Percentiles rank a stretch among this genome's conserved stretches.
Evolutionary conservation across 2,888 invertebrate species (phyloP).

Genomic region (Carcina quercana): DNA sequence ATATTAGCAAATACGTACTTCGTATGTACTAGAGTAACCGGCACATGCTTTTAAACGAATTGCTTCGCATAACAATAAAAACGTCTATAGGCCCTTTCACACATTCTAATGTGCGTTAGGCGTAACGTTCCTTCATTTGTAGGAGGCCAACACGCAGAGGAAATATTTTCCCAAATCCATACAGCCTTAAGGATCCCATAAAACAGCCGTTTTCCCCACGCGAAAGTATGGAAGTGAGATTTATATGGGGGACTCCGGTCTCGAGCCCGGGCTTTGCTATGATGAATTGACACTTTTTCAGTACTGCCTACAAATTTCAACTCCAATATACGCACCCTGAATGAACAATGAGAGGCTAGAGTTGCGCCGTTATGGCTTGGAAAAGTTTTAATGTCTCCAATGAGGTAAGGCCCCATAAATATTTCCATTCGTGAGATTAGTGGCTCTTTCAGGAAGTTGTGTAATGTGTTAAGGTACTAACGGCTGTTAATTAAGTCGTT

Average conservation of each 20-base stretch:
- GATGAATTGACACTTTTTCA: conserved; percentile 75
- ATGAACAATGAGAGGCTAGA: conserved; percentile 66
- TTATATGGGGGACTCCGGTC: conserved; percentile 68
- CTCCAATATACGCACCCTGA: conserved; percentile 67
- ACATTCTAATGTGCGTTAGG: conserved; percentile 64
- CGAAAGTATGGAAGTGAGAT: conserved; percentile 74
- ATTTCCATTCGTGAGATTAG: conserved; percentile 58
- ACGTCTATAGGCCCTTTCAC: conserved; percentile 66
- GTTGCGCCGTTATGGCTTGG: conserved; percentile 55
- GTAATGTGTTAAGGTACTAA: conserved; percentile 31
- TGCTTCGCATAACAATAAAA: conserved; percentile 72
- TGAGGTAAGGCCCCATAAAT: conserved; percentile 64
- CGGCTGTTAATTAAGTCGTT: conserved; percentile 42
- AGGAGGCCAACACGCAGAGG: conserved; percentile 68
- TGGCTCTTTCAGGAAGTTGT: conserved; percentile 49
- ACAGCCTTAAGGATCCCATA: conserved; percentile 75
- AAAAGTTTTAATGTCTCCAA: conserved; percentile 70
- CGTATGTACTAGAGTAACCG: conserved; percentile 56
- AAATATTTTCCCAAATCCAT: conserved; percentile 76
- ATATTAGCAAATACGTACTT: conserved; percentile 69
- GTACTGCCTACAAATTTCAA: conserved; percentile 68
- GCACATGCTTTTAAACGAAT: conserved; percentile 73
- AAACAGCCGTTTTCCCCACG: conserved; percentile 72
- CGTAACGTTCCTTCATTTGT: conserved; percentile 60
- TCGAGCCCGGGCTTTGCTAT: conserved; percentile 68